Percentiles rank a stretch among this genome's conserved stretches.
Conservation (phyloP, 2,797 vertebrate species). For the Poecilia velifera region DNA sequence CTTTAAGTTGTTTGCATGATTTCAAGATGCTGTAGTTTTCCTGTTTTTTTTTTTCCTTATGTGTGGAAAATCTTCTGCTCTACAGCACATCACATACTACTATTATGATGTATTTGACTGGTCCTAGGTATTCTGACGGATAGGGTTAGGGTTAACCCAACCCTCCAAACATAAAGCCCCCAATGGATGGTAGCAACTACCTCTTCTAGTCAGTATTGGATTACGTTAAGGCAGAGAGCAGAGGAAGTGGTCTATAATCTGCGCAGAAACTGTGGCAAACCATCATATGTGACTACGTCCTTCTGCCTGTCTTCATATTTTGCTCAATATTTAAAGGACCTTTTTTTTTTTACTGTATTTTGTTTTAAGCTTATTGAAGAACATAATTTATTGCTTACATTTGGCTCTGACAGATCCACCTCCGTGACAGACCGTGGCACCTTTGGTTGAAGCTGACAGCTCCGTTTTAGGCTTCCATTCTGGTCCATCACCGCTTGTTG, state of each 20-base stretch:
- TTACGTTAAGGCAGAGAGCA: not conserved
- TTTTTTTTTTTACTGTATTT: not conserved
- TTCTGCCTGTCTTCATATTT: not conserved
- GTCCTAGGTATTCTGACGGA: not conserved
- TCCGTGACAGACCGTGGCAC: constrained; percentile 84
- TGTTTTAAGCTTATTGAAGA: not conserved
- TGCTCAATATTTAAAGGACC: not conserved
- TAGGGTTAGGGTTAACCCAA: no score
- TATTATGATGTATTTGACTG: not conserved
- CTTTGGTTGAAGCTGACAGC: constrained; percentile 54
- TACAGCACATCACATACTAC: not conserved
- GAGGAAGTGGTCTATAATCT: not conserved
- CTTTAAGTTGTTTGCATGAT: not conserved
- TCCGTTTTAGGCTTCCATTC: constrained; percentile 49
- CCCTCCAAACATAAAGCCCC: not conserved
- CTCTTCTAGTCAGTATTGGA: constrained; percentile 1
- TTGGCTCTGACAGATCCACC: constrained; percentile 82
- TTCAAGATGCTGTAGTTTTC: not conserved
- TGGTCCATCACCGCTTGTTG: constrained; percentile 53
- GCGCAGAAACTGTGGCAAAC: not conserved
- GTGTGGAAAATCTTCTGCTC: not conserved
- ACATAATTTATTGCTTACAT: constrained; percentile 78
- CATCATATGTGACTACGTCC: not conserved
- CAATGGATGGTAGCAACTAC: not conserved
- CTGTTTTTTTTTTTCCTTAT: not conserved